These are phyloP conservation scores for Sebastes schlegelii DNA, from an alignment of 2,113 vertebrate genomes.

Conservation along the genomic window DNA sequence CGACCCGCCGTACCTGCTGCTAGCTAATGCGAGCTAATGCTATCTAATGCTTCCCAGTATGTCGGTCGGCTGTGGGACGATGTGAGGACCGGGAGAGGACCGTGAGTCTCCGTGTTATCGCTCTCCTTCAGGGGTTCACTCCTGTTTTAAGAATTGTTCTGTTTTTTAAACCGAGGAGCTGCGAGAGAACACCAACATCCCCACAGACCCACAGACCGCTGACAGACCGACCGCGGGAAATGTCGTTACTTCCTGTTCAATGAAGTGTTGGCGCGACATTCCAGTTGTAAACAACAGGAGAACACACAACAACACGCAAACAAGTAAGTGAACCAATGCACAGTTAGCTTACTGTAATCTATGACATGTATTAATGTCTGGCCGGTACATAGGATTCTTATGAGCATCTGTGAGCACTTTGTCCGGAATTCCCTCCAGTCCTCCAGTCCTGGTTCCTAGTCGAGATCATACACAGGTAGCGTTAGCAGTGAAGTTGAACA, in stretches of 20 bases:
- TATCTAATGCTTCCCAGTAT: accelerated
- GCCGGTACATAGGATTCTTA: not conserved
- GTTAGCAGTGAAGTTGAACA: not conserved
- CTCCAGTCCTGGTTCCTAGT: not conserved
- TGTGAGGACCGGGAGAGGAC: not conserved
- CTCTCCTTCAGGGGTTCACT: accelerated
- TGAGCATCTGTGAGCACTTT: not conserved
- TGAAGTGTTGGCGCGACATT: constrained; percentile 81
- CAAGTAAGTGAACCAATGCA: constrained; percentile 30
- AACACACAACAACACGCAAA: not conserved
- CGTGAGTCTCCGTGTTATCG: accelerated
- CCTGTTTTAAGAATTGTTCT: not conserved
- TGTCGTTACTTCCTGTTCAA: constrained; percentile 83
- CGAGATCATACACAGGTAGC: not conserved
- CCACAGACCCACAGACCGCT: not conserved
- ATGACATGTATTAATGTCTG: accelerated
- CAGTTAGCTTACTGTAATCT: not conserved
- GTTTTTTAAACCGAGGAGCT: not conserved
- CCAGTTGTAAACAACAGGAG: constrained; percentile 61
- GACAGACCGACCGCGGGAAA: constrained; percentile 85
- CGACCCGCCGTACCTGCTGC: no score
- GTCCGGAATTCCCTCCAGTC: not conserved
- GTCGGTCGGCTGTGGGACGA: not conserved
- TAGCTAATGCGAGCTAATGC: not conserved
- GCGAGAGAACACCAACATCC: not conserved